phyloP scores from a whole-genome alignment of 2,888 invertebrate genomes.

The Calliopum simillimum region DNA sequence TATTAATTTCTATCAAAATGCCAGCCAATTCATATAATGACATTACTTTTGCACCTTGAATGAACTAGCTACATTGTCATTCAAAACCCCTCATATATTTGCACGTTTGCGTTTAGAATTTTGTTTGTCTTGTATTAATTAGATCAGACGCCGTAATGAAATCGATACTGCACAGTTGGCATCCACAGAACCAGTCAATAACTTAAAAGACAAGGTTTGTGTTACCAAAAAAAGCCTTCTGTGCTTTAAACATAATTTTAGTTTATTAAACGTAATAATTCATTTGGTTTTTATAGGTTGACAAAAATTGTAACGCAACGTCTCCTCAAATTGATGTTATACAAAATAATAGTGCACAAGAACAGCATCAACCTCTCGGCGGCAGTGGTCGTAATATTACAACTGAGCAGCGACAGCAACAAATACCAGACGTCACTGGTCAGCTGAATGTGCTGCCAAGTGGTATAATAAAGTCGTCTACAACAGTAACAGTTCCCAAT shows the following conservation, averaged over 20 bases:
- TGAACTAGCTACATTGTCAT: too few relatives aligned
- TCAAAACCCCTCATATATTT: too few relatives aligned
- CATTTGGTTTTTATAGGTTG: slow-evolving; percentile 62
- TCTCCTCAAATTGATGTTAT: slow-evolving; percentile 58
- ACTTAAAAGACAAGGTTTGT: slow-evolving; percentile 65
- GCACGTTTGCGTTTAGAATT: not conserved
- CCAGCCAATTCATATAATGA: too few relatives aligned
- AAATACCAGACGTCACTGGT: slow-evolving; percentile 33
- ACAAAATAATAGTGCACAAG: slow-evolving; percentile 54
- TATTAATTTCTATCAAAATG: too few relatives aligned
- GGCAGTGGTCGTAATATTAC: slow-evolving; percentile 16
- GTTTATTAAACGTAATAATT: slow-evolving; percentile 1
- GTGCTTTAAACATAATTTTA: slow-evolving; percentile 8
- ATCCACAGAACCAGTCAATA: slow-evolving; percentile 73
- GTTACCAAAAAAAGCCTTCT: too few relatives aligned
- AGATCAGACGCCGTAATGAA: slow-evolving; percentile 76
- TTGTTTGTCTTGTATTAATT: not conserved
- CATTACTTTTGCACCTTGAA: too few relatives aligned
- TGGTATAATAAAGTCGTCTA: slow-evolving; percentile 51
- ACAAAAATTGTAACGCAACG: slow-evolving; percentile 79
- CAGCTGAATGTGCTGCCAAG: slow-evolving; percentile 47
- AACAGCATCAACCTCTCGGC: slow-evolving; percentile 26
- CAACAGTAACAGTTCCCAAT: slow-evolving; percentile 44
- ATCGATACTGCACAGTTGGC: slow-evolving; percentile 74
- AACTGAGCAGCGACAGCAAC: slow-evolving; percentile 30